Conservation (phyloP, 2,113 vertebrate genomes). For the Canis aureus region DNA sequence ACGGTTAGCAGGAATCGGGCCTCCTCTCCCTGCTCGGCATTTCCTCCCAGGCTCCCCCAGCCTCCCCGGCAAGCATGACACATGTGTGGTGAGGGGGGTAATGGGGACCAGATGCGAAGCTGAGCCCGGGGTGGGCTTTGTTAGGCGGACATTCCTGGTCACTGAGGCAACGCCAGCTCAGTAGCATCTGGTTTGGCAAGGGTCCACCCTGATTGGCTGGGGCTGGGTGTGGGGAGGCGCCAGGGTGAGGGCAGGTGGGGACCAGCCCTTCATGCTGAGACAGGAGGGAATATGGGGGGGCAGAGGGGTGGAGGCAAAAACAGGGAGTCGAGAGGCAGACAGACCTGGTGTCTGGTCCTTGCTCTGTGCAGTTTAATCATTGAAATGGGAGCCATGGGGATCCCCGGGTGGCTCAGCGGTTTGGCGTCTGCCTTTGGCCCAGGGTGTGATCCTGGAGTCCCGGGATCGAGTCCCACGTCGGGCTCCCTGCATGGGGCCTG, state of each 20-base stretch:
- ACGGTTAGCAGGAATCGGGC: not conserved
- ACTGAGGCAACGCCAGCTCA: conserved; percentile 59
- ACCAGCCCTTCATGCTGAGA: not conserved
- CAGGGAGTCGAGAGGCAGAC: not conserved
- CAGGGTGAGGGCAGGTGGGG: not conserved
- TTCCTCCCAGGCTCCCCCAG: not conserved
- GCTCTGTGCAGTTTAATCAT: not conserved
- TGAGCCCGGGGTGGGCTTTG: conserved; percentile 50
- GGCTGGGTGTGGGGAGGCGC: not conserved
- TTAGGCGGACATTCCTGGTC: conserved; percentile 70
- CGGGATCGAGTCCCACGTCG: too few species aligned
- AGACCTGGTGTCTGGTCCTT: not conserved
- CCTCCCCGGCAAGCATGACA: not conserved
- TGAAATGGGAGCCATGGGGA: not conserved
- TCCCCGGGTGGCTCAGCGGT: too few species aligned
- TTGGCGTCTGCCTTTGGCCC: too few species aligned
- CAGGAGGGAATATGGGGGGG: not conserved
- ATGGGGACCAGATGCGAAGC: conserved; percentile 58
- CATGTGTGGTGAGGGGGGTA: not conserved
- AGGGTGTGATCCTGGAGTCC: too few species aligned
- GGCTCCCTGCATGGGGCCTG: too few species aligned
- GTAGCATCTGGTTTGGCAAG: conserved; percentile 14
- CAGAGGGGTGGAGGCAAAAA: not conserved
- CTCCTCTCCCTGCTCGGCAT: not conserved
- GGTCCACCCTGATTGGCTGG: conserved; percentile 36